These are phyloP conservation scores for Orthosia incerta DNA, from an alignment of 2,888 invertebrate genomes.

Conservation along the genomic window DNA sequence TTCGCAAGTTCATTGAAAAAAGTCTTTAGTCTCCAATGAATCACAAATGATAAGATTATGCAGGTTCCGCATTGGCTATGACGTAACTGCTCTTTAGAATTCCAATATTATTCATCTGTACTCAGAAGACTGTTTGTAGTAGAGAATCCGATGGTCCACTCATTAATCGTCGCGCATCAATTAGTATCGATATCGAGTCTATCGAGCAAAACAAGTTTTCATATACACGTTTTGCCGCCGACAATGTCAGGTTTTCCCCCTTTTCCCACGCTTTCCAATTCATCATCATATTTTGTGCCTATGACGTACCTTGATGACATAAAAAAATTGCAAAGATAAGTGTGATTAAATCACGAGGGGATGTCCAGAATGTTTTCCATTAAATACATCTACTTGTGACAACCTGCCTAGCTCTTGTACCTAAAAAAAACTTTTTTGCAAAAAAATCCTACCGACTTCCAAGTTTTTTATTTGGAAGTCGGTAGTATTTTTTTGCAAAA, in stretches of 20 bases:
- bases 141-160: neutral
- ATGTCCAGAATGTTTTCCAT: too few relatives aligned
- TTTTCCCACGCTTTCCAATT: conserved; percentile 24
- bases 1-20: conserved; percentile 27
- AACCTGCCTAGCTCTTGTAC: too few relatives aligned
- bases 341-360: too few relatives aligned
- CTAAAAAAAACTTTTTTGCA: too few relatives aligned
- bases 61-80: conserved; percentile 40
- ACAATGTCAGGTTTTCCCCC: conserved; percentile 9
- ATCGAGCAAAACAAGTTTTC: conserved; percentile 34
- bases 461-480: too few relatives aligned
- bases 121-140: neutral
- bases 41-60: conserved; percentile 42
- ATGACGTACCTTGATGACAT: neutral
- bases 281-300: neutral
- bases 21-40: conserved; percentile 45
- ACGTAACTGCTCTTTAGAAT: conserved; percentile 35
- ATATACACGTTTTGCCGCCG: conserved; percentile 6
- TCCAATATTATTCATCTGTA: conserved; percentile 8
- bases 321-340: neutral
- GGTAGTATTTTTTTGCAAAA: too few relatives aligned
- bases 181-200: conserved; percentile 9
- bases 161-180: neutral
- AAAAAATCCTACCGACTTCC: too few relatives aligned
- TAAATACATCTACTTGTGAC: too few relatives aligned